phyloP scores from a whole-genome alignment of 2,888 invertebrate species.

The Mythimna loreyi region DNA sequence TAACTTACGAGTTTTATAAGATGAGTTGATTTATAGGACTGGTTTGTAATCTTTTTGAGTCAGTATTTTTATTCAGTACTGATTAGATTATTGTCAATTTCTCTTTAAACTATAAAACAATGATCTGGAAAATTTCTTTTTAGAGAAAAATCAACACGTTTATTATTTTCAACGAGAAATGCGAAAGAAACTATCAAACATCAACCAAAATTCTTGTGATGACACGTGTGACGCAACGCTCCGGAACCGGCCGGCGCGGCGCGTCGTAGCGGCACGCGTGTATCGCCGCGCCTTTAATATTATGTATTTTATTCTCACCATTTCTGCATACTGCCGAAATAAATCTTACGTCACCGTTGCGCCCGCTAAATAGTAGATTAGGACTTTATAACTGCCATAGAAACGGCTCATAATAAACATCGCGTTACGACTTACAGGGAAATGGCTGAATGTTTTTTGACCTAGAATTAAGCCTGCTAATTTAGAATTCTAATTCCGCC shows the following conservation, averaged over 20 bases:
- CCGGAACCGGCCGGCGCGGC: constrained; percentile 67
- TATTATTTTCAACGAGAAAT: constrained; percentile 1
- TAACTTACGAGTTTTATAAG: background rate
- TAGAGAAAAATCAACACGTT: background rate
- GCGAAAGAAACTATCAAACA: constrained; percentile 10
- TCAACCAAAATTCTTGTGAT: constrained; percentile 47
- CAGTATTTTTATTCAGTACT: background rate
- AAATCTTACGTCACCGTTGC: constrained; percentile 74
- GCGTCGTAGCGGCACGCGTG: constrained; percentile 48
- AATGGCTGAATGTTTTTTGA: constrained; percentile 22
- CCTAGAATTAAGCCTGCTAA: constrained; percentile 22
- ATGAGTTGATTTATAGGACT: background rate
- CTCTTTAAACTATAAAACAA: background rate
- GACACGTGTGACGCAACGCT: constrained; percentile 66
- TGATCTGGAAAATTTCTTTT: background rate
- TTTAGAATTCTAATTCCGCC: constrained; percentile 7
- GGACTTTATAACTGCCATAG: constrained; percentile 44
- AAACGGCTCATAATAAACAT: constrained; percentile 40
- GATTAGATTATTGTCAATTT: background rate
- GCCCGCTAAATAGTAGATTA: constrained; percentile 48
- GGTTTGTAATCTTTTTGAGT: background rate
- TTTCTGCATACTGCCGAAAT: constrained; percentile 73
- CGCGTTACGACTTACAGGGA: constrained; percentile 14
- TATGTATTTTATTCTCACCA: constrained; percentile 68
- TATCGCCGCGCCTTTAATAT: constrained; percentile 66